A percentile compares a stretch with the other conserved stretches of the same genome.
phyloP scores from a whole-genome alignment of 2,113 vertebrate genomes.

The Sitta europaea region DNA sequence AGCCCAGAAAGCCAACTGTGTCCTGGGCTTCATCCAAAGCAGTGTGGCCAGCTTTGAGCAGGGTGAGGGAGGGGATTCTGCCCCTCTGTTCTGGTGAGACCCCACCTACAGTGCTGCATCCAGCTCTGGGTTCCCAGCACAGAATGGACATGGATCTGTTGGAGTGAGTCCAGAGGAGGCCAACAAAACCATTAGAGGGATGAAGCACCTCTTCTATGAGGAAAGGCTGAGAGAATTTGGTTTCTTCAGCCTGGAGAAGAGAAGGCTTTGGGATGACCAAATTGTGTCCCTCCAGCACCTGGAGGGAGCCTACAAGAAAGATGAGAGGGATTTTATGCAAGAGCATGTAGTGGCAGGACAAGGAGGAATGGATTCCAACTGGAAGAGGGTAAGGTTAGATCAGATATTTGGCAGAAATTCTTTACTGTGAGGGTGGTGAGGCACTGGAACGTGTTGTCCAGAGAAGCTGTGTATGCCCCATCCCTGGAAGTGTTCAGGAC shows the following conservation, averaged over 20 bases:
- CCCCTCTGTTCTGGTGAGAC: not conserved
- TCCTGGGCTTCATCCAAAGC: not conserved
- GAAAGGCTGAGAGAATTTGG: too few relatives aligned
- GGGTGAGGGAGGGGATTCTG: not conserved
- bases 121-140: not conserved
- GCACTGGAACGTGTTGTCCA: fast-evolving
- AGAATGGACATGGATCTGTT: not conserved
- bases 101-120: not conserved
- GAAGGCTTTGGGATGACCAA: not conserved
- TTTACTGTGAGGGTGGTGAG: not conserved
- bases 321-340: not conserved
- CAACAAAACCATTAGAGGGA: not conserved
- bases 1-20: fast-evolving
- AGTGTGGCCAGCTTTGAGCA: fast-evolving
- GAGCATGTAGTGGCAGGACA: not conserved
- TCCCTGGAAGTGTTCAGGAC: not conserved
- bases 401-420: not conserved
- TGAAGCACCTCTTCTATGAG: not conserved
- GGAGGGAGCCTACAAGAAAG: not conserved
- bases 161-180: fast-evolving
- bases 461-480: too few relatives aligned
- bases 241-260: not conserved
- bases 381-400: not conserved
- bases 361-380: not conserved
- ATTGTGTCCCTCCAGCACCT: not conserved